Percentiles rank a stretch among this genome's conserved stretches.
These are phyloP conservation scores for Micromesistius poutassou DNA, from an alignment of 2,797 vertebrate genomes.

Conservation along the genomic window DNA sequence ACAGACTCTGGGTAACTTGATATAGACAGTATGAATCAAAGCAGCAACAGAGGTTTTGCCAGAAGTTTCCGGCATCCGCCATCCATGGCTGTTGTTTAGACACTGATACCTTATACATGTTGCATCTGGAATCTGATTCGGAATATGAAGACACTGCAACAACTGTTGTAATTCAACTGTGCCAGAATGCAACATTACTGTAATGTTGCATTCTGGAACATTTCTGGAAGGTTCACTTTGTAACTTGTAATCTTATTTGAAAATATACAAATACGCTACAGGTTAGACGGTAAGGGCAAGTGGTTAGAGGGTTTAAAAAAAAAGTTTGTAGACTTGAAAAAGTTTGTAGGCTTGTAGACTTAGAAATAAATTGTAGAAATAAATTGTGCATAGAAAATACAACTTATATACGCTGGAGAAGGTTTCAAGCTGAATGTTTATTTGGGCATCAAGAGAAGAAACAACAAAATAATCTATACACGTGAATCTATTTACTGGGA, in stretches of 20 bases:
- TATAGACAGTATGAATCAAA: background rate
- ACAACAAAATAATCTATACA: background rate
- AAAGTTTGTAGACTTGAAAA: too few relatives aligned
- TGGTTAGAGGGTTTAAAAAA: too few relatives aligned
- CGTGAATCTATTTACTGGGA: background rate
- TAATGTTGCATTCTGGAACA: background rate
- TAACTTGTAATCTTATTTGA: background rate
- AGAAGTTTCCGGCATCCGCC: background rate
- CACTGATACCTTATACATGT: background rate
- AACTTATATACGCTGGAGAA: too few relatives aligned
- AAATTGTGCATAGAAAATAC: too few relatives aligned
- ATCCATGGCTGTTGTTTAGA: background rate
- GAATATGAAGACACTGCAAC: background rate
- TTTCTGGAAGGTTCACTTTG: background rate
- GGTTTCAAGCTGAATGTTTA: too few relatives aligned
- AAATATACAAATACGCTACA: background rate
- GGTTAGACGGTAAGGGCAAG: too few relatives aligned
- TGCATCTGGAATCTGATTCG: background rate
- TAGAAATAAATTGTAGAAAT: too few relatives aligned
- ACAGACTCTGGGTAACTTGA: background rate
- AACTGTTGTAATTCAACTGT: background rate
- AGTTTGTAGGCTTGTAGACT: too few relatives aligned
- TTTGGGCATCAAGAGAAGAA: too few relatives aligned
- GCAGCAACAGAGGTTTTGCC: background rate
- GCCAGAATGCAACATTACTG: background rate